Evolutionary conservation across 2,113 vertebrate genomes (phyloP).

Genomic region (Zosterops borbonicus): DNA sequence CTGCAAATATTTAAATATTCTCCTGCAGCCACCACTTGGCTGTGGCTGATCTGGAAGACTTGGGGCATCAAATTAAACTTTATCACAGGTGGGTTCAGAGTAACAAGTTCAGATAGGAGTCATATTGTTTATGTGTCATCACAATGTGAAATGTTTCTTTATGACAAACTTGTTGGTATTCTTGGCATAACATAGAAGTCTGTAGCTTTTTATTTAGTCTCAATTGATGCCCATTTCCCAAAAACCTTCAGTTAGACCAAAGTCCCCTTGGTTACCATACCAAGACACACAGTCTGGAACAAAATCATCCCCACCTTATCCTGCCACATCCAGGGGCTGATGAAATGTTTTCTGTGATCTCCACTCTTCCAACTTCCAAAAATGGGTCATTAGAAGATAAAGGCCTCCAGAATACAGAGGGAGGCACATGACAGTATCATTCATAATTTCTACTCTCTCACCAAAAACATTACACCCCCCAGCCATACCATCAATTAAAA

Average conservation of each 20-base stretch:
- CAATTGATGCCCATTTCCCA: not conserved
- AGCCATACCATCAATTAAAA: not conserved
- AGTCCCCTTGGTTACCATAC: not conserved
- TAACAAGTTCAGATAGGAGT: not conserved
- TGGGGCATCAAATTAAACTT: not conserved
- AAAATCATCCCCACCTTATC: not conserved
- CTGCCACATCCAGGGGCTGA: not conserved
- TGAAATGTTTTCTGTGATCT: not conserved
- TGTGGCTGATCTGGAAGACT: not conserved
- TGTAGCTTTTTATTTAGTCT: not conserved
- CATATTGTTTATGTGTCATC: not conserved
- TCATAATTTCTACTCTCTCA: not conserved
- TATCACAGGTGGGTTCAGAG: not conserved
- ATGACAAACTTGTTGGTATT: not conserved
- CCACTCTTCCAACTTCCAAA: not conserved
- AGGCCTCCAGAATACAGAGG: not conserved
- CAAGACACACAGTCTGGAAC: not conserved
- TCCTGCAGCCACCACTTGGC: not conserved
- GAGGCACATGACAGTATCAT: not conserved
- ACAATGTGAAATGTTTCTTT: not conserved
- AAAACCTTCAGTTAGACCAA: not conserved
- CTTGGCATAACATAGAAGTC: not conserved
- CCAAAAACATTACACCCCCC: fast-evolving
- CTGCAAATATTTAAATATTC: not conserved
- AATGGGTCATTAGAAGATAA: not conserved